Evolutionary conservation across 1,140 invertebrate genomes (phyloP).

Genomic region (Neodiprion fabricii): DNA sequence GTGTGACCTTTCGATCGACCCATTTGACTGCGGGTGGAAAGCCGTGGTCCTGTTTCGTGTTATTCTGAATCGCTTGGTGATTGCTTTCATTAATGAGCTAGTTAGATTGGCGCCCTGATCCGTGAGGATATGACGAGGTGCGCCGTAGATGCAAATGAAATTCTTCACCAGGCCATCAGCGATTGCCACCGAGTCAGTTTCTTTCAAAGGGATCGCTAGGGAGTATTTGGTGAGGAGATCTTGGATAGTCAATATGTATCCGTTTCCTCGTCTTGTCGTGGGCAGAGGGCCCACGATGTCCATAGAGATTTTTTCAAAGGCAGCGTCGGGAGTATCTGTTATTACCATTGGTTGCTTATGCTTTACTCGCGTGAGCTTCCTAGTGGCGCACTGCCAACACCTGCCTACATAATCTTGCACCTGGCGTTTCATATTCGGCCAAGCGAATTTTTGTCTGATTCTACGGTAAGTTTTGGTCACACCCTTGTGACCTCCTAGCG

Average conservation of each 20-base stretch:
- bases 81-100: conserved; percentile 29
- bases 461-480: too few relatives aligned
- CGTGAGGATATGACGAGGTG: conserved; percentile 36
- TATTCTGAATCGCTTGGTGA: background rate
- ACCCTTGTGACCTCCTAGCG: too few relatives aligned
- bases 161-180: conserved; percentile 31
- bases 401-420: too few relatives aligned
- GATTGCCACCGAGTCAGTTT: conserved; percentile 22
- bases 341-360: conserved; percentile 32
- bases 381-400: conserved; percentile 21
- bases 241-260: conserved; percentile 39
- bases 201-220: conserved; percentile 25
- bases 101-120: conserved; percentile 37
- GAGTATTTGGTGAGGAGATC: conserved; percentile 43
- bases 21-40: conserved; percentile 18
- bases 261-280: conserved; percentile 23
- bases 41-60: too few relatives aligned
- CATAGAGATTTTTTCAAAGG: conserved; percentile 10
- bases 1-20: conserved; percentile 33
- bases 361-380: conserved; percentile 27
- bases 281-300: conserved; percentile 10
- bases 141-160: conserved; percentile 35
- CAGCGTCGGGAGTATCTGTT: background rate
- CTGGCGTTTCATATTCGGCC: too few relatives aligned
- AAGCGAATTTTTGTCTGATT: too few relatives aligned